Evolutionary conservation across 2,888 invertebrate species (phyloP).

Genomic region (Melieria picta): DNA sequence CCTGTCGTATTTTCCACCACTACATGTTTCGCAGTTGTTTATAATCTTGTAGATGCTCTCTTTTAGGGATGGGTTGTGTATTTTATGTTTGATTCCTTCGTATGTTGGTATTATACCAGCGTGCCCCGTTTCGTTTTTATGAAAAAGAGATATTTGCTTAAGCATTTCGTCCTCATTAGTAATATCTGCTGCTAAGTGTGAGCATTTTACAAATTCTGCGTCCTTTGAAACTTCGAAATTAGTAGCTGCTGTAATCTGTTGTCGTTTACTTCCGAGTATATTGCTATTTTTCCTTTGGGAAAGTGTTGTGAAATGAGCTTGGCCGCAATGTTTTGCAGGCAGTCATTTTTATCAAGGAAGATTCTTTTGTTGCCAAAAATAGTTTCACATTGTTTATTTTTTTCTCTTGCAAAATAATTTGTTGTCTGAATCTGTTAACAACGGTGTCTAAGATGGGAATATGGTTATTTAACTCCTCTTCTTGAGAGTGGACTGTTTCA

Average conservation of each 20-base stretch:
- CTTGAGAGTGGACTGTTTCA: too few species aligned
- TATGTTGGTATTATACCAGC: slow-evolving; percentile 10
- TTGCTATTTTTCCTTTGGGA: too few species aligned
- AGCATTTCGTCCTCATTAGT: slow-evolving; percentile 11
- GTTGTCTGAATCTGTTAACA: too few species aligned
- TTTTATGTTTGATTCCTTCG: slow-evolving; percentile 4
- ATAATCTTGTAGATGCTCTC: slow-evolving; percentile 12
- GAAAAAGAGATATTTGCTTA: slow-evolving; percentile 13
- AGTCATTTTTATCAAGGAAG: slow-evolving; percentile 1
- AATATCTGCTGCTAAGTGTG: slow-evolving; percentile 19
- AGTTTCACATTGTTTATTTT: slow-evolving; percentile 4
- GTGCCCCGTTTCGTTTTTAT: slow-evolving; percentile 11
- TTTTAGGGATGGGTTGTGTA: slow-evolving; percentile 9
- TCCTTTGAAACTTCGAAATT: too few species aligned
- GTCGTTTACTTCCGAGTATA: not conserved
- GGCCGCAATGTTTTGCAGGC: not conserved
- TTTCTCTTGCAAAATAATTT: too few species aligned
- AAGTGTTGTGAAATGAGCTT: not conserved
- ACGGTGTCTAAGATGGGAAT: too few species aligned
- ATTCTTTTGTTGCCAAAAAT: slow-evolving; percentile 12
- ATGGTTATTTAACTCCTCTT: too few species aligned
- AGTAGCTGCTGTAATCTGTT: not conserved
- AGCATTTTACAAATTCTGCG: slow-evolving; percentile 11
- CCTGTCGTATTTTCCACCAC: slow-evolving; percentile 5
- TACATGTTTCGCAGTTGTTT: slow-evolving; percentile 8